Base-by-base conservation (phyloP, 1,140 invertebrate species). In the fruit fly (Drosophila melanogaster) region DNA sequence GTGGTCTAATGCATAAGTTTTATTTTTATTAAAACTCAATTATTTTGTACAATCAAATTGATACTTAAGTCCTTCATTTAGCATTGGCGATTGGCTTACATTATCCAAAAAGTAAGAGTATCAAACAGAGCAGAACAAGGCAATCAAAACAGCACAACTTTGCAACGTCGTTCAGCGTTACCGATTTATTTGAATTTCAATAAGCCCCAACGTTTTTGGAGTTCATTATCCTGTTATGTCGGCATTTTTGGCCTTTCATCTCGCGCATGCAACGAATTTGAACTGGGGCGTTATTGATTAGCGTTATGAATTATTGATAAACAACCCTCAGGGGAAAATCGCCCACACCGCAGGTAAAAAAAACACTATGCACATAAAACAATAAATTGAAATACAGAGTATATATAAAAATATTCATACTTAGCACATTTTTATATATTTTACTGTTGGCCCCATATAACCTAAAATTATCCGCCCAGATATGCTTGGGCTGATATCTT, bases 251-350 rank as follows among this genome's bases (percentile, higher is more conserved):
- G 38, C 61, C 84, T 89, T 89, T 89, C 73, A 89, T 89, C 84
- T 87, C 35, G 35, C 46, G 54, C 79, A 72, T 67, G 64, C 79
- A 80, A 85, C 67, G 35, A 65, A 89, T 79, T 87, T 78, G 69
- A 86, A 79, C 61, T 60, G 71, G 86, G 86, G 87, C 86, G 86
- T 90, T 90, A 90, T 90, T 90, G 90, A 90, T 90, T 90, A 90
- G 78, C 78, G 61, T 90, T 90, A 90, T 90, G 86, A 90, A 90
- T 90, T 90, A 90, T 90, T 79, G 86, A 90, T 90, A 66, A 46
- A 43, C 38, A 75, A 46, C 64, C 59, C 59, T 44, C 60, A 33
- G 60, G 49, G 44, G 53, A 46, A 47, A 50, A 37, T 51, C 50
- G 62, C 51, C 55, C 54, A 77, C 49, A 76, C 49, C 41, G 37